Evolutionary conservation across 2,888 invertebrate genomes (phyloP), one percentile per base, ranked within the genome.

Genomic region (Melipona bicolor): DNA sequence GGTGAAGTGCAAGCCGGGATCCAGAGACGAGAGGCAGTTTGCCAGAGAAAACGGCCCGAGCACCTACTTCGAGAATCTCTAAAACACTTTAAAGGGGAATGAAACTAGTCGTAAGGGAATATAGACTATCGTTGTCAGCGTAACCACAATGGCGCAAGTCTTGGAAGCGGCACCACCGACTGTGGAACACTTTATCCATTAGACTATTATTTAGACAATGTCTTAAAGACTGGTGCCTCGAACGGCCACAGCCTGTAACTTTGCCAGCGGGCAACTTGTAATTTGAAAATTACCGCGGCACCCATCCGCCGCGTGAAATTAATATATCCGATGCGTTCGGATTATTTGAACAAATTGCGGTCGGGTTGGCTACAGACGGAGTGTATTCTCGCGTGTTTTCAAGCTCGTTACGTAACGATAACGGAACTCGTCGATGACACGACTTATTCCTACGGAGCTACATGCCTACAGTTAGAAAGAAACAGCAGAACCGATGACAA

Each of bases 1-100:
- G 62, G 61, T 70, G 73, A 84, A 80, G 84, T 71, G 82, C 77
- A 65, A 67, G 73, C 65, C 56, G 73, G 50, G 69, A 69, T 78
- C 65, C 79, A 67, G 75, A 72, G 88, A 87, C 84, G 85, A 79
- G 85, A 79, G 81, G 83, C 79, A 77, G 87, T 88, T 88, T 83
- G 67, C 83, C 79, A 77, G 79, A 77, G 86, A 80, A 86, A 89
- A 89, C 81, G 84, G 83, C 83, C 83, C 87, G 86, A 62, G 85
- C 83, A 83, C 84, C 85, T 83, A 87, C 87, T 88, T 89, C 79
- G 43, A 86, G 82, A 65, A 64, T 83, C 89, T 89, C 83, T 89
- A 87, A 85, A 89, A 89, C 87, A 89, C 87, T 89, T 89, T 89
- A 87, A 79, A 79, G 84, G 78, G 82, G 88, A 87, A 88, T 88